Conservation (phyloP, 2,888 invertebrate species). For the Anthrax anthrax region DNA sequence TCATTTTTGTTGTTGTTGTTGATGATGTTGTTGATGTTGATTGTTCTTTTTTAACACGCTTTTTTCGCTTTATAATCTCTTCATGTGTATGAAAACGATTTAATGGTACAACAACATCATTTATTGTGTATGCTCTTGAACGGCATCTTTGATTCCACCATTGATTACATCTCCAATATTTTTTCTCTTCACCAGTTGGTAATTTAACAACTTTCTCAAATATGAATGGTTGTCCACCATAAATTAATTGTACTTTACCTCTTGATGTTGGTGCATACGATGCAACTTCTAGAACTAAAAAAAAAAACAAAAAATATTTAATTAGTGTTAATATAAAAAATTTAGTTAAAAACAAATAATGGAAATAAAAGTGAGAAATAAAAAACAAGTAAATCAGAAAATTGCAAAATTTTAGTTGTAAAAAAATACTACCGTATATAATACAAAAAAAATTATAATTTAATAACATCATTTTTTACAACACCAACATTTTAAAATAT, state of each 20-base stretch:
- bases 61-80: slow-evolving; percentile 33
- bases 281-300: slow-evolving; percentile 26
- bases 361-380: too few species aligned
- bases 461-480: too few species aligned
- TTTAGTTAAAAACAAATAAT: too few species aligned
- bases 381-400: too few species aligned
- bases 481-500: too few species aligned
- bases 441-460: too few species aligned
- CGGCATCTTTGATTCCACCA: slow-evolving; percentile 37
- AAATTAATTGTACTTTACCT: slow-evolving; percentile 33
- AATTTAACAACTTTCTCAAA: slow-evolving; percentile 31
- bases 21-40: background rate
- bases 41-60: slow-evolving; percentile 24
- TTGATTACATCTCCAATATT: slow-evolving; percentile 35
- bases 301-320: background rate
- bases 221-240: slow-evolving; percentile 34
- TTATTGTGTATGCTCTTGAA: slow-evolving; percentile 32
- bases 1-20: background rate
- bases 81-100: slow-evolving; percentile 35
- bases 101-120: slow-evolving; percentile 29
- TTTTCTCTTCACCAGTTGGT: slow-evolving; percentile 28
- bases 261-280: slow-evolving; percentile 33
- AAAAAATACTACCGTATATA: too few species aligned
- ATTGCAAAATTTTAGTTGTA: too few species aligned
- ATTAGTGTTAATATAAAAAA: background rate